phyloP scores from a whole-genome alignment of 1,140 invertebrate genomes.

The Pachyrhynchus sulphureomaculatus region DNA sequence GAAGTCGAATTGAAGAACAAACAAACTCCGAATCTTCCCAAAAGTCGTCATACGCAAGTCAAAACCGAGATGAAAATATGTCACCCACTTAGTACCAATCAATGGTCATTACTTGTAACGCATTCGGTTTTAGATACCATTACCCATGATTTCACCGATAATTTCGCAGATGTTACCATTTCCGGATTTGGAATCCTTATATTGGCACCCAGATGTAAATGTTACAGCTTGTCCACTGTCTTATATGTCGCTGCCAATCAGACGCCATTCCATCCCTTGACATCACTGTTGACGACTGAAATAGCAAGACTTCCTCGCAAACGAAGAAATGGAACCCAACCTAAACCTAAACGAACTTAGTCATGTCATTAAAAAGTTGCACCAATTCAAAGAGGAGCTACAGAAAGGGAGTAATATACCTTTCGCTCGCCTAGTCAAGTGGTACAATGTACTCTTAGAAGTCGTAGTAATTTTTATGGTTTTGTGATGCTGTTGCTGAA shows the following conservation, averaged over 20 bases:
- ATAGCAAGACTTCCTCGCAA: not conserved
- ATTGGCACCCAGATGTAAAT: slow-evolving; percentile 16
- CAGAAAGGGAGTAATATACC: too few relatives aligned
- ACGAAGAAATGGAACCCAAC: not conserved
- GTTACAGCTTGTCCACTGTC: slow-evolving; percentile 22
- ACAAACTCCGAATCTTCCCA: not conserved
- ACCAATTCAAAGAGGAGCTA: too few relatives aligned
- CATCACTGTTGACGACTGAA: slow-evolving; percentile 17
- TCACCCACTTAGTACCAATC: slow-evolving; percentile 2
- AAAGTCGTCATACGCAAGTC: not conserved
- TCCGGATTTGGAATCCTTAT: slow-evolving; percentile 8
- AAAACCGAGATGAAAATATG: slow-evolving; percentile 6
- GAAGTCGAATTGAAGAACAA: not conserved
- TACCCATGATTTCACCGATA: not conserved
- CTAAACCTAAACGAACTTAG: too few relatives aligned
- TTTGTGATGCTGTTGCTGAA: too few relatives aligned
- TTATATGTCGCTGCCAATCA: slow-evolving; percentile 2
- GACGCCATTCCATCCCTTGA: slow-evolving; percentile 15
- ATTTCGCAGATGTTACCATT: not conserved
- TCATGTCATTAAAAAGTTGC: too few relatives aligned
- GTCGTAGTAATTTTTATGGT: too few relatives aligned
- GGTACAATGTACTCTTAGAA: too few relatives aligned
- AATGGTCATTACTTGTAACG: slow-evolving; percentile 12
- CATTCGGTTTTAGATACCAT: not conserved
- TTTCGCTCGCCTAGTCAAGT: too few relatives aligned